phyloP scores from a whole-genome alignment of 2,797 vertebrate genomes.

The Manis crassicaudata region DNA sequence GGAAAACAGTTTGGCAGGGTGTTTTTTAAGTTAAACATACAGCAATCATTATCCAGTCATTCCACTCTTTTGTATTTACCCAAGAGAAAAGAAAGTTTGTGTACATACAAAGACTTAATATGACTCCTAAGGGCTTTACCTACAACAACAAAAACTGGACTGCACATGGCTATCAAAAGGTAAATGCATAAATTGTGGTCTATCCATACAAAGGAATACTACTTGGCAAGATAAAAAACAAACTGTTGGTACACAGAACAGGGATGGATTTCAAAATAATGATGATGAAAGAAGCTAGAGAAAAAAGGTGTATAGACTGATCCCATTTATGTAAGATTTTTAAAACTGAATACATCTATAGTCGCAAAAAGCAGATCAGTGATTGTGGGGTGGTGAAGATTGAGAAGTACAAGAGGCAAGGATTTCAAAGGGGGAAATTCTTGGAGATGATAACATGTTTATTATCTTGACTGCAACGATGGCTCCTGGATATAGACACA shows the following conservation, averaged over 20 bases:
- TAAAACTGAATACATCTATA: background rate
- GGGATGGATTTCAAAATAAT: background rate
- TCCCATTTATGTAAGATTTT: background rate
- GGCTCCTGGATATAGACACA: background rate
- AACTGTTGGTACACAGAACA: background rate
- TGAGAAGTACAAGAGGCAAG: background rate
- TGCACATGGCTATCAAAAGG: background rate
- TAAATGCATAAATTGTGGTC: background rate
- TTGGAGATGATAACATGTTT: background rate
- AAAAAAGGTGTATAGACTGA: background rate
- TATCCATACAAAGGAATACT: background rate
- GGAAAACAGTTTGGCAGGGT: background rate
- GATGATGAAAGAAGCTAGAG: background rate
- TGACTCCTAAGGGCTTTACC: background rate
- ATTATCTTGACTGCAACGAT: background rate
- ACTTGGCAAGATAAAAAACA: background rate
- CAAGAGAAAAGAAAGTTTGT: background rate
- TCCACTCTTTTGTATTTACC: background rate
- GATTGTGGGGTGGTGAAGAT: background rate
- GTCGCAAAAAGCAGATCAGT: background rate
- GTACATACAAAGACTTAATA: background rate
- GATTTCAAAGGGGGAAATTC: background rate
- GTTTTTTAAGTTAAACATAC: background rate
- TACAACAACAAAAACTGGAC: background rate
- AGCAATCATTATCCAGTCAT: background rate